These are phyloP conservation scores for Bovichtus diacanthus DNA, from an alignment of 2,797 vertebrate species.

Conservation along the genomic window DNA sequence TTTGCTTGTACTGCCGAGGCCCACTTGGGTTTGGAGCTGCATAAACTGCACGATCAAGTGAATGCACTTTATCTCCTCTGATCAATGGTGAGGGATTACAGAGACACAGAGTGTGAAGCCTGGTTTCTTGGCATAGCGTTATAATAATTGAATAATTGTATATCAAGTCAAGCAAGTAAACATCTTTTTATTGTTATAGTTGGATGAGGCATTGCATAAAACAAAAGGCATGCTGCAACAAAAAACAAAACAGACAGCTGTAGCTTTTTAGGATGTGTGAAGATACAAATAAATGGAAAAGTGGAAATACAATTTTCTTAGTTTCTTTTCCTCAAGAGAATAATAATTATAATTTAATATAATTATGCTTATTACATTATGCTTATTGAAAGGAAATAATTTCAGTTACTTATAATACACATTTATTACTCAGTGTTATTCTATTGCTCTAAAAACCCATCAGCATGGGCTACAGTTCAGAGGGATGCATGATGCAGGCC, in stretches of 20 bases:
- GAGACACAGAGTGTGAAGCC: constrained; percentile 12
- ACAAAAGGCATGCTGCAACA: not conserved
- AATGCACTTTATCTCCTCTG: constrained; percentile 53
- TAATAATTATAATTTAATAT: not conserved
- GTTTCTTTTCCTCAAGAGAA: too few species aligned
- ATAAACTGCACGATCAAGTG: constrained; percentile 36
- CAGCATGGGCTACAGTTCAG: not conserved
- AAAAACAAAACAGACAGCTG: not conserved
- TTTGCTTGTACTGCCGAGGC: constrained; percentile 62
- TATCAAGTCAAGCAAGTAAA: not conserved
- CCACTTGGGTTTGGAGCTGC: constrained; percentile 40
- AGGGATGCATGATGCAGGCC: not conserved
- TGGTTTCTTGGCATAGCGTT: not conserved
- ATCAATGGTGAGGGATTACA: constrained; percentile 51
- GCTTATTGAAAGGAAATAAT: not conserved
- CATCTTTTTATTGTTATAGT: not conserved
- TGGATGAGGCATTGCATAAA: not conserved
- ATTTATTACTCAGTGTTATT: not conserved
- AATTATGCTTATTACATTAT: not conserved
- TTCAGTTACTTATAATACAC: not conserved
- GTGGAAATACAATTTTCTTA: too few species aligned
- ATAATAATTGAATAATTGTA: not conserved
- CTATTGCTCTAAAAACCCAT: not conserved
- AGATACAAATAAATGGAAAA: not conserved
- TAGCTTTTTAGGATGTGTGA: not conserved